These are phyloP conservation scores for Therioaphis trifolii DNA, from an alignment of 2,888 invertebrate species.

Conservation along the genomic window DNA sequence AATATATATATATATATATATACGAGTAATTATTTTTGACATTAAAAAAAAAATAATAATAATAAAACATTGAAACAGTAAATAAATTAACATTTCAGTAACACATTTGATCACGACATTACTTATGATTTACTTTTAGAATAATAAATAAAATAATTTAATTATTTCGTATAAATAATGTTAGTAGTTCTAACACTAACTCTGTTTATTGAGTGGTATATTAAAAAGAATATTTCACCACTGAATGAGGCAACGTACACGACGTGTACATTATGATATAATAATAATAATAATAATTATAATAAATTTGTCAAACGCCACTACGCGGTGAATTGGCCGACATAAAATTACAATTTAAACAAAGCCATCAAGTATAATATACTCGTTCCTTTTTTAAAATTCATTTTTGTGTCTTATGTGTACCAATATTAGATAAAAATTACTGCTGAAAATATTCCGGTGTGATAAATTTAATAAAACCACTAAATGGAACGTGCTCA, in stretches of 20 bases:
- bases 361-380: neutral
- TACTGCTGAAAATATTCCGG: neutral
- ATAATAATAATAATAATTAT: neutral
- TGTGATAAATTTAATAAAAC: slow-evolving; percentile 31
- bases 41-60: slow-evolving; percentile 19
- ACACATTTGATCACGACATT: slow-evolving; percentile 1
- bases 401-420: neutral
- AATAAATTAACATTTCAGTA: slow-evolving; percentile 26
- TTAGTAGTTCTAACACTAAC: too few species aligned
- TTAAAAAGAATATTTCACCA: neutral
- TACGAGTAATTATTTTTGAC: slow-evolving; percentile 8
- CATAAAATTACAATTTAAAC: neutral
- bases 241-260: neutral
- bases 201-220: too few species aligned
- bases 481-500: slow-evolving; percentile 18
- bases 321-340: neutral
- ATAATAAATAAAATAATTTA: slow-evolving; percentile 26
- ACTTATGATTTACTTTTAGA: slow-evolving; percentile 41
- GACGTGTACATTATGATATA: neutral
- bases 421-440: slow-evolving; percentile 12
- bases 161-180: neutral
- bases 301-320: neutral
- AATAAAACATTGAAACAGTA: neutral
- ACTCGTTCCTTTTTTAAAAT: neutral
- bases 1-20: neutral